Conservation (phyloP, 2,888 invertebrate genomes). For the Hydriomena furcata region DNA sequence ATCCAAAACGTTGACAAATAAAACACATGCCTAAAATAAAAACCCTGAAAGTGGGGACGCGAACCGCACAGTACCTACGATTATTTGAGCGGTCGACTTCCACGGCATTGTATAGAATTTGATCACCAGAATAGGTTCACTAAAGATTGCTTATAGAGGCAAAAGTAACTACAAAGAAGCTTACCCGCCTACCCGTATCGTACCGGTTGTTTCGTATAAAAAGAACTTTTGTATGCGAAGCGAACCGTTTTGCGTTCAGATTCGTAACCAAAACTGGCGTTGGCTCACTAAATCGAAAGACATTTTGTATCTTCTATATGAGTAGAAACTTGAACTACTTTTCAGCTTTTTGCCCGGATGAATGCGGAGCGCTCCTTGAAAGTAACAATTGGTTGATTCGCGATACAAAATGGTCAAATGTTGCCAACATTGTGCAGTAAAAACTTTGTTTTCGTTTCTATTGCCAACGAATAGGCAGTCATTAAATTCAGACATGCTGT, state of each 20-base stretch:
- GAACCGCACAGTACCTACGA: slow-evolving; percentile 19
- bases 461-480: slow-evolving; percentile 40
- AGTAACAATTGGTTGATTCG: slow-evolving; percentile 18
- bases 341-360: slow-evolving; percentile 2
- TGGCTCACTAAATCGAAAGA: slow-evolving; percentile 12
- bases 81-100: slow-evolving; percentile 18
- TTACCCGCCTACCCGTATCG: not conserved
- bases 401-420: slow-evolving; percentile 26
- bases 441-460: slow-evolving; percentile 45
- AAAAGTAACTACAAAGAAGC: slow-evolving; percentile 2
- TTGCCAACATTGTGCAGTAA: slow-evolving; percentile 32
- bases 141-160: slow-evolving; percentile 6
- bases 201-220: slow-evolving; percentile 13
- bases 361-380: slow-evolving; percentile 7
- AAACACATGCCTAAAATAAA: slow-evolving; percentile 30
- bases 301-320: slow-evolving; percentile 10
- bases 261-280: slow-evolving; percentile 39
- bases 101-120: slow-evolving; percentile 11
- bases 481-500: slow-evolving; percentile 38
- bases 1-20: slow-evolving; percentile 25
- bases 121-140: slow-evolving; percentile 8
- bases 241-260: slow-evolving; percentile 39
- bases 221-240: slow-evolving; percentile 41
- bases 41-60: slow-evolving; percentile 17
- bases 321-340: slow-evolving; percentile 7